Evolutionary conservation across 2,797 vertebrate genomes (phyloP).

Genomic region (Myotis pilosus): DNA sequence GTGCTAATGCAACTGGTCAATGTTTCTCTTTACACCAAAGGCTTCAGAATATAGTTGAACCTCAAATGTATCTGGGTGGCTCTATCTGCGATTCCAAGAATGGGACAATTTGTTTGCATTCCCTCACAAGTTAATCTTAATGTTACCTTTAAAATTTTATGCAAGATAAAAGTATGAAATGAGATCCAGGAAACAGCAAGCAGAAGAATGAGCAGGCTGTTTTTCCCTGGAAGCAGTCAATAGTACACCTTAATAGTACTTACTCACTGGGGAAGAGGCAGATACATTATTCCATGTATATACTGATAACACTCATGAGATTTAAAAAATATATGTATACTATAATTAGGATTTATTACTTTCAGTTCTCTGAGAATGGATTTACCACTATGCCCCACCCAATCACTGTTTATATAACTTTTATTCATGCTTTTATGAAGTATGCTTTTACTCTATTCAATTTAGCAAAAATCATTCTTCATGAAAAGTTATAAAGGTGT

Average conservation of each 20-base stretch:
- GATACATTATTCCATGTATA: background rate
- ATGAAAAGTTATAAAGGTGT: background rate
- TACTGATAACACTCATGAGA: background rate
- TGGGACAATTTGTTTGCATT: background rate
- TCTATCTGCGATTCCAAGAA: background rate
- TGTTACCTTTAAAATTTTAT: constrained; percentile 17
- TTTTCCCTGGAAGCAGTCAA: background rate
- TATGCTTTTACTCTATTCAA: background rate
- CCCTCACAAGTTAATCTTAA: background rate
- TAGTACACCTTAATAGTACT: background rate
- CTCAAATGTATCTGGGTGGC: background rate
- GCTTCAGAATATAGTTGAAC: constrained; percentile 21
- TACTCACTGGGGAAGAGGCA: background rate
- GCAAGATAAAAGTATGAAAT: background rate
- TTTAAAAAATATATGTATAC: background rate
- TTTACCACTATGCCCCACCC: background rate
- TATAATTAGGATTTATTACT: background rate
- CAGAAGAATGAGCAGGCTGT: background rate
- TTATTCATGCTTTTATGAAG: background rate
- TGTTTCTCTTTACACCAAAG: constrained; percentile 8
- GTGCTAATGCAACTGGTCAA: background rate
- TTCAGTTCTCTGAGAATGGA: background rate
- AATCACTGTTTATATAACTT: background rate
- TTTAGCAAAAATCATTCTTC: constrained; percentile 4
- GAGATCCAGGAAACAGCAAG: background rate